Evolutionary conservation across 1,140 invertebrate genomes (phyloP), one percentile per base, ranked within the genome.

Genomic region (Sinella curviseta): DNA sequence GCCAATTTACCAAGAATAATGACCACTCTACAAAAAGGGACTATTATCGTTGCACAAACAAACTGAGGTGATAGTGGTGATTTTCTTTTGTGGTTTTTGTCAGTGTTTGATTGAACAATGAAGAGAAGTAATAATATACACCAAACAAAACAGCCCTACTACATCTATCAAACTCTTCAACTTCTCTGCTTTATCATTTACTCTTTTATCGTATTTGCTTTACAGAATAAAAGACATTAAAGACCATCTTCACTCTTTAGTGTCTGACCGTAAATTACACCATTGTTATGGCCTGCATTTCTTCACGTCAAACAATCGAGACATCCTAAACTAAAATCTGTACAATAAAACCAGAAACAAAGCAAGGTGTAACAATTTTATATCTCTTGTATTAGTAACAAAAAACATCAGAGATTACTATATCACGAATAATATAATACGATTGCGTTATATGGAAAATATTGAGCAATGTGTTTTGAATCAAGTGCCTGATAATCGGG

Each of bases 1-100:
- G 65, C 26, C 65, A 70, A 70, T 70, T 70, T 70, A 70, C 26
- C 65, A 30, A 33, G 65, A 33, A 70, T 70, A 70, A 70, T 70
- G 65, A 70, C 31, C 31, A 70, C 65, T 24, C 65, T 70, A n/a
- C 4, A 65, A 26, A 65, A 26, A 8, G 8, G 57, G 57, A 26
- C 24, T 26, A 65, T 65, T 65, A 26, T 65, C 24, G 14, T 65
- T 70, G 4, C 65, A 70, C 12, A 70, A 33, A 70, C 31, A 70
- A 30, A 70, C 8, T 3, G 2, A 70, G 30, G 31, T 33, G 30
- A 60, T 17, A 24, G 65, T 70, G 31, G 65, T 70, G 65, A 70
- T 70, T 70, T 48, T 70, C 65, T 70, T 70, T 33, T 70, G 65
- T 70, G 65, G 65, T 70, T 70, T 70, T 70, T 30, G 1, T 14